phyloP scores from a whole-genome alignment of 2,113 vertebrate species.

The Corythoichthys haematopterus region DNA sequence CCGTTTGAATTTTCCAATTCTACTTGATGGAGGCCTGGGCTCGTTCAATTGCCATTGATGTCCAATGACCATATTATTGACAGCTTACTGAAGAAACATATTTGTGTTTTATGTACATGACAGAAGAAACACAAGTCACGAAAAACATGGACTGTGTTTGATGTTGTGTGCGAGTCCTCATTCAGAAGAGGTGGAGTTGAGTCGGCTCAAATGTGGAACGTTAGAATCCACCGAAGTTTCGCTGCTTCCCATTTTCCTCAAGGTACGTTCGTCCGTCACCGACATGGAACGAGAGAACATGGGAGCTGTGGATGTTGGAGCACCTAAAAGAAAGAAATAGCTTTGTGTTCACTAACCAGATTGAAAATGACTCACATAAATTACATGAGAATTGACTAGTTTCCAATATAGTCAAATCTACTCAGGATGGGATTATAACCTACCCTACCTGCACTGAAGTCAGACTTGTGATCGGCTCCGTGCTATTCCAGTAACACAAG shows the following conservation, averaged over 20 bases:
- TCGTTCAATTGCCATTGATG: neutral
- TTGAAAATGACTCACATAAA: neutral
- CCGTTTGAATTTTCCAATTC: neutral
- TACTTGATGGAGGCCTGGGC: neutral
- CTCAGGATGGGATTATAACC: conserved; percentile 12
- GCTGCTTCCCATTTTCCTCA: conserved; percentile 70
- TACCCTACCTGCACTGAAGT: neutral
- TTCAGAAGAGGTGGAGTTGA: conserved; percentile 64
- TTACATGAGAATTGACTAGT: conserved; percentile 1
- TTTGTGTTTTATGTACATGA: neutral
- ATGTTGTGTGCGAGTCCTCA: conserved; percentile 35
- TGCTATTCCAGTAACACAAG: conserved; percentile 35
- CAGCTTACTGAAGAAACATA: neutral
- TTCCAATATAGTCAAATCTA: conserved; percentile 27
- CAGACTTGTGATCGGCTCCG: neutral
- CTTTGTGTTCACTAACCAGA: neutral
- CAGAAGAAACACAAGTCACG: neutral
- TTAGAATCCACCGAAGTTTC: conserved; percentile 33
- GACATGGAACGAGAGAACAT: conserved; percentile 69
- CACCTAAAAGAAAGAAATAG: conserved; percentile 28
- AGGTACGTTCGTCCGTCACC: conserved; percentile 66
- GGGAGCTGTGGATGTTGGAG: conserved; percentile 37
- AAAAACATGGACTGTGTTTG: neutral
- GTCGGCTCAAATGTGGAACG: conserved; percentile 37
- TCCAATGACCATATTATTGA: neutral